phyloP scores from a whole-genome alignment of 2,888 invertebrate genomes.

The Plebejus melissa region DNA sequence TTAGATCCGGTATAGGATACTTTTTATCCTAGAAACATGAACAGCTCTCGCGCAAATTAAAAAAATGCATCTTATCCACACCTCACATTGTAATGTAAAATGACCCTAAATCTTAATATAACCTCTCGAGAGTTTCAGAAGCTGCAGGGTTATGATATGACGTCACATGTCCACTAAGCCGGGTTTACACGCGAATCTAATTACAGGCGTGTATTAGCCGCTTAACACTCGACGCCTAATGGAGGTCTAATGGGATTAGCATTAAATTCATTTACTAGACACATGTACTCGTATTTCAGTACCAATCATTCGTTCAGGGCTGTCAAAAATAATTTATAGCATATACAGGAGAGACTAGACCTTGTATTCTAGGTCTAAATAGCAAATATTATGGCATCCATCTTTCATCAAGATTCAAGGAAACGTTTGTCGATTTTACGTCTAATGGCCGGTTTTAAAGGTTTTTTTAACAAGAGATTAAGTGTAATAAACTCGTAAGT shows the following conservation, averaged over 20 bases:
- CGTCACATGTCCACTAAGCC: slow-evolving; percentile 6
- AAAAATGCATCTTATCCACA: too few species aligned
- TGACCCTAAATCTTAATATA: not conserved
- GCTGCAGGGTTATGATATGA: slow-evolving; percentile 9
- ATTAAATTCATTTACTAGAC: slow-evolving; percentile 35
- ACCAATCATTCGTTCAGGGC: slow-evolving; percentile 31
- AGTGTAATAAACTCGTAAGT: too few species aligned
- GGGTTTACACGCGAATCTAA: slow-evolving; percentile 2
- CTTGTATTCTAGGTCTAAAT: not conserved
- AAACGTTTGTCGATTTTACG: too few species aligned
- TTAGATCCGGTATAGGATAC: too few species aligned
- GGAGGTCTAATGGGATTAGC: slow-evolving; percentile 35
- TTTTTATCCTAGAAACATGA: too few species aligned
- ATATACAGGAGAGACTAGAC: too few species aligned
- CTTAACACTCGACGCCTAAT: slow-evolving; percentile 29
- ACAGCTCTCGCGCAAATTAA: too few species aligned
- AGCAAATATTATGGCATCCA: too few species aligned
- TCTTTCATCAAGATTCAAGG: too few species aligned
- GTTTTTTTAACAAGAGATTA: too few species aligned
- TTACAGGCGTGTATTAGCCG: slow-evolving; percentile 18
- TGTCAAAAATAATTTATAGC: not conserved
- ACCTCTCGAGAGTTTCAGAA: not conserved
- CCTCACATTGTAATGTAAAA: not conserved
- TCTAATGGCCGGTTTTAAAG: too few species aligned
- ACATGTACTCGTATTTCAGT: slow-evolving; percentile 32